Evolutionary conservation across 2,888 invertebrate species (phyloP), one percentile per base, ranked within the genome.

Genomic region (Cynaeus angustus): DNA sequence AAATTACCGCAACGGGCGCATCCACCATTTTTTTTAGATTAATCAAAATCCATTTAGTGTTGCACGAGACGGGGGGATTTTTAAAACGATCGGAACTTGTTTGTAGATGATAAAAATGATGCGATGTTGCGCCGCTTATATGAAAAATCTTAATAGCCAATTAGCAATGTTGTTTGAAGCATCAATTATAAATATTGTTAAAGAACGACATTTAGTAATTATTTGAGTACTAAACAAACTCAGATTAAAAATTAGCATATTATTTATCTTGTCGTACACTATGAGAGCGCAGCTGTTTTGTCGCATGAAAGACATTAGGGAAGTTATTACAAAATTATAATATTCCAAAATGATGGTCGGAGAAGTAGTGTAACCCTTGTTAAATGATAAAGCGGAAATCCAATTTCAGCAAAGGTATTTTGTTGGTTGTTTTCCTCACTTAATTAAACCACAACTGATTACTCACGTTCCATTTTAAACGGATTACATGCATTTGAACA

Each of bases 371-470:
- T 30, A 64, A 9, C 64, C n/a, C 48, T 45, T 56, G 66, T 56
- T 66, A 66, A 56, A 56, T 66, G 56, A 66, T 56, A 66, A 48
- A 45, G 66, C 21, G 26, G 12, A 56, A 65, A 48, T 56, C 56
- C 66, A 66, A 66, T 66, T 56, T 56, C 52, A 45, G 14, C 26
- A 9, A 16, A 30, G 33, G 53, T 21, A 56, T 55, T 50, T 59
- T 50, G 41, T 21, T 41, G 41, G 14, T 50, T 52, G 52, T 50
- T 59, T 58, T 66, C 13, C 26, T 41, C 59, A 56, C 48, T 66
- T 66, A 67, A 67, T 67, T 67, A 67, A 52, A 67, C 58, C 52
- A 33, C 48, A 26, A 59, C 59, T 67, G 50, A 52, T 59, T 66
- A 52, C 28, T 30, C 43, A 67, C 52, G 43, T 59, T 56, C 14